Conservation (phyloP, 2,797 vertebrate genomes). For the Thunnus albacares region DNA sequence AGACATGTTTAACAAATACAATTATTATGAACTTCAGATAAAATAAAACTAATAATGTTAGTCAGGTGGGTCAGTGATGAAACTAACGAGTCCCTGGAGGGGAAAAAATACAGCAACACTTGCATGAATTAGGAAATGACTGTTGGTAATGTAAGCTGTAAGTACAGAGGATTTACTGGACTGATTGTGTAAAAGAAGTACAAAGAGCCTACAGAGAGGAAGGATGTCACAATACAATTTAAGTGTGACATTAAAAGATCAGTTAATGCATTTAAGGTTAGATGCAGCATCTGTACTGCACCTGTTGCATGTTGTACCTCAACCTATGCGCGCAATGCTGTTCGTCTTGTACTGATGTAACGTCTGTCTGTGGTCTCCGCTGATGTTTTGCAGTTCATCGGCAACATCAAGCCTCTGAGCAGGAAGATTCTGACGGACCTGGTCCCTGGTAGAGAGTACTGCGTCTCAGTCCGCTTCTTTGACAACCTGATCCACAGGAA, state of each 20-base stretch:
- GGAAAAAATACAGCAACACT: no score
- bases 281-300: neutral
- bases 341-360: neutral
- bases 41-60: no score
- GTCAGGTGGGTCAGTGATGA: no score
- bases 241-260: neutral
- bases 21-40: no score
- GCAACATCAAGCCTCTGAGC: neutral
- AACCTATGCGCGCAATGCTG: neutral
- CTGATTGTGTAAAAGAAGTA: no score
- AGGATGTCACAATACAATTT: no score
- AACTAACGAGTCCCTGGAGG: no score
- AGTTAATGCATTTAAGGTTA: neutral
- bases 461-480: constrained; percentile 56
- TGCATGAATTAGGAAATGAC: no score
- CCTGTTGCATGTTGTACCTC: neutral
- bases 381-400: constrained; percentile 8
- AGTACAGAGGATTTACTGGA: no score
- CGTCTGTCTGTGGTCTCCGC: constrained; percentile 3
- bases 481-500: rapidly evolving
- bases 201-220: no score
- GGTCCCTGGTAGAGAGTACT: constrained; percentile 49
- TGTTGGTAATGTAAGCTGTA: no score
- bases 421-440: neutral
- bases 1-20: no score